phyloP scores from a whole-genome alignment of 1,140 invertebrate genomes.

The Myzus persicae region DNA sequence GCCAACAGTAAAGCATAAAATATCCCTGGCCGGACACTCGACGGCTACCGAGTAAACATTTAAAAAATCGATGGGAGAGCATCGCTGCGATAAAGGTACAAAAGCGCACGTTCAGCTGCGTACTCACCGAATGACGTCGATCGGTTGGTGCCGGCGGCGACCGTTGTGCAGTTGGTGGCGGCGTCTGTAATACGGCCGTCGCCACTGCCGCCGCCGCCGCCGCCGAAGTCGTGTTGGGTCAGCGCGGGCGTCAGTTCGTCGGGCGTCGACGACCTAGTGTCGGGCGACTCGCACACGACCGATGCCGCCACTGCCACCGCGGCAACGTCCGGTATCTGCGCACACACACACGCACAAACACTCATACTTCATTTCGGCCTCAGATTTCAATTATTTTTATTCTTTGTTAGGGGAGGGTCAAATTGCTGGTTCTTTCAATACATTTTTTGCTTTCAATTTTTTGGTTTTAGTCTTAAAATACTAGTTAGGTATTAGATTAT shows the following conservation, averaged over 20 bases:
- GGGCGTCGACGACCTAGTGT: conserved; percentile 60
- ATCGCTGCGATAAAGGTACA: not conserved
- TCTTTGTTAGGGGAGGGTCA: not conserved
- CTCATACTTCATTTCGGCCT: not conserved
- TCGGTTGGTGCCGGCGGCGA: conserved; percentile 34
- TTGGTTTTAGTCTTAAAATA: not conserved
- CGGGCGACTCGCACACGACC: not conserved
- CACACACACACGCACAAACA: not conserved
- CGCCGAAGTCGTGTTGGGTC: not conserved
- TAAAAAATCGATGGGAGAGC: not conserved
- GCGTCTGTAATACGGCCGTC: conserved; percentile 51
- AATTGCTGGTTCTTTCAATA: not conserved
- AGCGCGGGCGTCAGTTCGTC: conserved; percentile 60
- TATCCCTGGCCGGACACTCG: not conserved
- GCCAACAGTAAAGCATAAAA: not conserved
- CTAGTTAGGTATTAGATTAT: not conserved
- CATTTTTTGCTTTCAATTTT: not conserved
- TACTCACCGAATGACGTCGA: conserved; percentile 52
- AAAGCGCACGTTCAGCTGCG: not conserved
- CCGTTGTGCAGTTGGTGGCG: conserved; percentile 39
- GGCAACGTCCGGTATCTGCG: conserved; percentile 54
- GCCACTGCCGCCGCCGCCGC: not conserved
- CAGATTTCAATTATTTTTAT: not conserved
- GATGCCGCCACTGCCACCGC: conserved; percentile 6
- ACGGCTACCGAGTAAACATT: not conserved